Conservation (phyloP, 2,888 invertebrate species). For the Raillietiella orientalis region DNA sequence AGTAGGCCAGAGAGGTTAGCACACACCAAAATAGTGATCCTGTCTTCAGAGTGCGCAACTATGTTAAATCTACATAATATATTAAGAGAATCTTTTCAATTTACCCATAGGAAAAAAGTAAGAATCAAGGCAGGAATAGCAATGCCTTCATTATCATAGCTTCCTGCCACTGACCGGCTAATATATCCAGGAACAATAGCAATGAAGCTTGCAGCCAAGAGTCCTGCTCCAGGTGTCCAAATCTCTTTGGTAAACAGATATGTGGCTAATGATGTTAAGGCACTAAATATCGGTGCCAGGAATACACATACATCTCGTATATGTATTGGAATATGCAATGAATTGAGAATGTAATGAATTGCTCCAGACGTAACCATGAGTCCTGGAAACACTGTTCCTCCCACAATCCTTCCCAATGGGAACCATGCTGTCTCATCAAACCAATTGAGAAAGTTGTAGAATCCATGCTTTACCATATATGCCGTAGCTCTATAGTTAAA, state of each 20-base stretch:
- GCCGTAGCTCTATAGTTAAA: conserved; percentile 97
- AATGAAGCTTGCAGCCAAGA: conserved; percentile 96
- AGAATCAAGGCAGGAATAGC: conserved; percentile 97
- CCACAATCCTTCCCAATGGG: conserved; percentile 88
- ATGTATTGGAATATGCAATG: conserved; percentile 82
- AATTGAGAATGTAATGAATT: conserved; percentile 70
- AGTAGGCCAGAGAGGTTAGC: conserved; percentile 77
- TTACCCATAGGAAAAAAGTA: conserved; percentile 87
- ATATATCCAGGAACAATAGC: conserved; percentile 98
- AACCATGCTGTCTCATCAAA: conserved; percentile 99
- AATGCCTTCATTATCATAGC: conserved; percentile 98
- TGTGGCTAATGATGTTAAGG: conserved; percentile 85
- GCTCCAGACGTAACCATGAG: conserved; percentile 95
- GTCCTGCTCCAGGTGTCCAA: conserved; percentile 81
- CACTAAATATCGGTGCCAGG: conserved; percentile 91
- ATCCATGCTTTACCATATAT: conserved; percentile 97
- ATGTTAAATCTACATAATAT: neutral
- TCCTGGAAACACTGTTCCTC: conserved; percentile 96
- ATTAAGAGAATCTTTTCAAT: conserved; percentile 7
- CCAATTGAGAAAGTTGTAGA: conserved; percentile 98
- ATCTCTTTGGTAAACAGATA: conserved; percentile 89
- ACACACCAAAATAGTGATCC: conserved; percentile 92
- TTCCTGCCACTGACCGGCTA: conserved; percentile 92
- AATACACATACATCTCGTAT: conserved; percentile 97
- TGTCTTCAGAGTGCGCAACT: conserved; percentile 32